These are phyloP conservation scores for Rafetus swinhoei DNA, from an alignment of 2,113 vertebrate species.

Conservation along the genomic window DNA sequence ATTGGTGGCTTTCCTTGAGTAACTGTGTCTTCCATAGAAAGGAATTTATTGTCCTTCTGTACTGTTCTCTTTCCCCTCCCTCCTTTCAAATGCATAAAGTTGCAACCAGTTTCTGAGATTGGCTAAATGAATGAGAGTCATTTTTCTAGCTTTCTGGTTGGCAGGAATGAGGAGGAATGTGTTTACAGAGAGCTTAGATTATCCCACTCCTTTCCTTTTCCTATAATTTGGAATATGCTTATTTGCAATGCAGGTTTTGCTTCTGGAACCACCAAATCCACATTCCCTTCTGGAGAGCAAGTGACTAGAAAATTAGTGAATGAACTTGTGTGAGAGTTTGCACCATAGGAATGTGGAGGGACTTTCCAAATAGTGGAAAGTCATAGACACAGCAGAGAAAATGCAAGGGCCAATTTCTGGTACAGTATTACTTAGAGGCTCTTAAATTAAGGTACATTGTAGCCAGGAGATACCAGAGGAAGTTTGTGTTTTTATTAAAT, in stretches of 20 bases:
- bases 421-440: background rate
- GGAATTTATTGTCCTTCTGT: background rate
- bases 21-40: background rate
- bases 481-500: background rate
- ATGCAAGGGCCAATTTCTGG: background rate
- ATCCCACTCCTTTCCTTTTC: background rate
- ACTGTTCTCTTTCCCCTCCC: background rate
- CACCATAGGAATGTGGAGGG: background rate
- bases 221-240: background rate
- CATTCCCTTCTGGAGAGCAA: rapidly evolving
- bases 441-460: background rate
- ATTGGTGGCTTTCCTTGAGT: background rate
- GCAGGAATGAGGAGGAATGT: background rate
- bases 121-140: background rate
- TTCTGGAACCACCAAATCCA: background rate
- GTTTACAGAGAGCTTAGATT: background rate
- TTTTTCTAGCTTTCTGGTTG: background rate
- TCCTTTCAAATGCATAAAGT: background rate
- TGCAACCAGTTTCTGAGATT: background rate
- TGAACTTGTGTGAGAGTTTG: background rate
- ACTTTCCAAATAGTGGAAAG: background rate
- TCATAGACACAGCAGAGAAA: background rate
- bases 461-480: background rate
- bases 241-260: background rate
- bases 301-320: background rate